phyloP scores from a whole-genome alignment of 2,113 vertebrate species.

The Mandrillus leucophaeus region DNA sequence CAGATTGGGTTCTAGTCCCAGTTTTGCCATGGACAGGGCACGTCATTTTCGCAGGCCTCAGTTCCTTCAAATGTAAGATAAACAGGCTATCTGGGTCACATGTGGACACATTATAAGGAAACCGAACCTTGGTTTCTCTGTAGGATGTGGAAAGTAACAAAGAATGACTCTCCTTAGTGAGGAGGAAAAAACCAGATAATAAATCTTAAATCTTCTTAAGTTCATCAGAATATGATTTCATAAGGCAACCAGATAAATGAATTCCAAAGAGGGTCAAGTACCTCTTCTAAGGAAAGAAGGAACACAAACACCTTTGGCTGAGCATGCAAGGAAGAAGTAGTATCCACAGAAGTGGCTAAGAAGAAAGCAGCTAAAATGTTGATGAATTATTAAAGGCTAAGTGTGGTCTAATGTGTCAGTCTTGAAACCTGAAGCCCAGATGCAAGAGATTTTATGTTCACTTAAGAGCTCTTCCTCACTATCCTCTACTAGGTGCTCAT shows the following conservation, averaged over 20 bases:
- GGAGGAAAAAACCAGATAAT: neutral
- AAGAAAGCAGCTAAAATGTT: neutral
- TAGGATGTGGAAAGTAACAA: neutral
- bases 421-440: neutral
- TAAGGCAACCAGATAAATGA: neutral
- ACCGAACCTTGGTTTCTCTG: neutral
- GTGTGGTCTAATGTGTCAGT: neutral
- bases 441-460: neutral
- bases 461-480: neutral
- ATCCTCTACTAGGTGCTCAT: neutral
- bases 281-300: neutral
- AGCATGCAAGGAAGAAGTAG: neutral
- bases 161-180: neutral
- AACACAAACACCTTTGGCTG: neutral
- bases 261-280: neutral
- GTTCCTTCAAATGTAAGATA: neutral
- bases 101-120: neutral
- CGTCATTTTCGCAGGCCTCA: neutral
- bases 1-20: neutral
- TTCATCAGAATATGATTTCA: neutral
- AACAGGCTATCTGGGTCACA: neutral
- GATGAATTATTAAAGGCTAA: neutral
- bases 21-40: neutral
- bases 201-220: neutral
- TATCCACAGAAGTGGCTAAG: neutral